Evolutionary conservation across 2,113 vertebrate species (phyloP).

Genomic region (Halichoerus grypus): DNA sequence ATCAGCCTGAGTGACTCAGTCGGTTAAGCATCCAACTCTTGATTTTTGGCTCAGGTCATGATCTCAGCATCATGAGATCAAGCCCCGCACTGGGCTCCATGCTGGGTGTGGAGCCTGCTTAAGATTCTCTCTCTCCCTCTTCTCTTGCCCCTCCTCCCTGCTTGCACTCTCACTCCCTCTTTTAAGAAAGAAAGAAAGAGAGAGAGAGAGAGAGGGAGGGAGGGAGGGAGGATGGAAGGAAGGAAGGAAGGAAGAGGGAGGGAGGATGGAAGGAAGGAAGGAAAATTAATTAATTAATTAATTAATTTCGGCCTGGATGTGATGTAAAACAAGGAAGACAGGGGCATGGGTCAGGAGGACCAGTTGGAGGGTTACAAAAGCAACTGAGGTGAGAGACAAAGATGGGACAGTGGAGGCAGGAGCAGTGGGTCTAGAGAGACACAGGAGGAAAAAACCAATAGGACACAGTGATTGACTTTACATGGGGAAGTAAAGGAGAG

Average conservation of each 20-base stretch:
- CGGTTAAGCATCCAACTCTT: background rate
- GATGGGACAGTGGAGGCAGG: background rate
- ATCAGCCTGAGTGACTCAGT: background rate
- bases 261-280: too few relatives aligned
- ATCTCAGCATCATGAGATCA: background rate
- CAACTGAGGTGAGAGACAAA: background rate
- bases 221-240: too few relatives aligned
- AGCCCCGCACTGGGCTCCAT: background rate
- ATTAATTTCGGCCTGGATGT: background rate
- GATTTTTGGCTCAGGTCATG: background rate
- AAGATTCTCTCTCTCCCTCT: background rate
- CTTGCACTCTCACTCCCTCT: background rate
- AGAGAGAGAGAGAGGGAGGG: too few relatives aligned
- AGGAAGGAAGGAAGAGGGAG: too few relatives aligned
- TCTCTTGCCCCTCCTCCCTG: background rate
- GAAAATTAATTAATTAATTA: too few relatives aligned
- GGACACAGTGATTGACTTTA: background rate
- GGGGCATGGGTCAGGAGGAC: background rate
- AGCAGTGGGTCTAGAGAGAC: background rate
- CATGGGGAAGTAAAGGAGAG: background rate
- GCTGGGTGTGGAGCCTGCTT: background rate
- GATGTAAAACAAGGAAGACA: background rate
- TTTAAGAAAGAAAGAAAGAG: background rate
- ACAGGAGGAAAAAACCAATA: background rate
- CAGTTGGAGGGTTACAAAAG: background rate